Evolutionary conservation across 1,140 invertebrate genomes (phyloP), one percentile per base, ranked within the genome.

Genomic region (Protaetia brevitarsis): DNA sequence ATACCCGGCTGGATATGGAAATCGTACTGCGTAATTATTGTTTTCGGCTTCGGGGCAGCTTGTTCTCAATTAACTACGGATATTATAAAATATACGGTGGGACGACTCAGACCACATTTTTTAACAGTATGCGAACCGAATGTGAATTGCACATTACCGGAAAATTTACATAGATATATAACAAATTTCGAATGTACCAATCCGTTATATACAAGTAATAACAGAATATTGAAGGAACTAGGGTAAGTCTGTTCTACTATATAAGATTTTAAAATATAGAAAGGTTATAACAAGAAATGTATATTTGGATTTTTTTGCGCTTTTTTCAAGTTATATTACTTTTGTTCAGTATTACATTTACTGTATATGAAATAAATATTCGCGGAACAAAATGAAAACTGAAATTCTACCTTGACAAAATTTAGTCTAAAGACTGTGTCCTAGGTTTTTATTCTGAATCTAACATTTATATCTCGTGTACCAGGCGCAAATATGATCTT

Each of bases 21-120:
- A 68, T 83, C 85, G n/a, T 94, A 94, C 73, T 84, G 84, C 65
- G 85, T 88, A 66, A 79, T 93, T 7, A 89, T 90, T 1, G 79
- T 93, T 0, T 96, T 95, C 74, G 86, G 88, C 28, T 96, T 95
- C 78, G 94, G 94, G 0, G 89, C 89, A n/a, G 88, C 87, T 1
- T 86, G 88, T 66, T 91, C 89, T 56, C 90, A 94, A 78, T 79
- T 95, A 11, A 87, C 88, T 5, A 96, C 94, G 3, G 94, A 97
- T 73, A 87, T 96, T 70, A 92, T 90, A 21, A 98, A 97, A 79
- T 97, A 96, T 73, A 89, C 89, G 1, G 89, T 98, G 66, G 96
- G 96, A 26, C 84, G 95, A 57, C 80, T 98, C 63, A 81, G 96
- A 69, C 96, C 96, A 6, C 94, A 98, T 80, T 98, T 98, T 80